phyloP scores from a whole-genome alignment of 2,797 vertebrate species.

The Lagocephalus sceleratus region DNA sequence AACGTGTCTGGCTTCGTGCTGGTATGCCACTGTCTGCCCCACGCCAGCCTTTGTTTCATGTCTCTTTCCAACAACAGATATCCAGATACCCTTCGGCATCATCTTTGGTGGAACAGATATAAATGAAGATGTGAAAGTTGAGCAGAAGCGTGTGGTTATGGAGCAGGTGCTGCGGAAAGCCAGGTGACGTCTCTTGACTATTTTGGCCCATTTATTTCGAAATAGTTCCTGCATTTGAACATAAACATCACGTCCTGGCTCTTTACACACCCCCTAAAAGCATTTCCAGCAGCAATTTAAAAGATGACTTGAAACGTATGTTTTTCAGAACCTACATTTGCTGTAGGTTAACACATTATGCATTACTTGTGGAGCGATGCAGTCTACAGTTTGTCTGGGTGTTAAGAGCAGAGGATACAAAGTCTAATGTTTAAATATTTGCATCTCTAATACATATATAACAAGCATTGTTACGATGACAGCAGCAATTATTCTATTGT shows the following conservation, averaged over 20 bases:
- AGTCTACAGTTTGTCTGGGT: not conserved
- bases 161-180: conserved; percentile 84
- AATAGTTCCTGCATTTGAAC: not conserved
- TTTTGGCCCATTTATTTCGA: conserved; percentile 15
- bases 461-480: no score
- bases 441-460: no score
- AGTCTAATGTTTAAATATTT: no score
- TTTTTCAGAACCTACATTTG: not conserved
- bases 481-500: no score
- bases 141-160: conserved; percentile 84
- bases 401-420: no score
- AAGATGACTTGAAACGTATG: not conserved
- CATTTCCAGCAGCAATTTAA: not conserved
- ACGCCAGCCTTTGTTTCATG: conserved; percentile 30
- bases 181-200: conserved; percentile 76
- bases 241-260: not conserved
- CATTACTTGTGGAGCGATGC: not conserved
- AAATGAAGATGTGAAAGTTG: conserved; percentile 89
- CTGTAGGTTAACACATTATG: no score
- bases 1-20: not conserved
- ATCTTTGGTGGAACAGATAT: conserved; percentile 96
- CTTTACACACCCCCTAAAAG: not conserved
- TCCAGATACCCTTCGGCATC: conserved; percentile 83
- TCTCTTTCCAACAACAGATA: conserved; percentile 72
- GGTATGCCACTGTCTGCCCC: not conserved